Evolutionary conservation across 2,113 vertebrate species (phyloP).

Genomic region (Hydropotes inermis): DNA sequence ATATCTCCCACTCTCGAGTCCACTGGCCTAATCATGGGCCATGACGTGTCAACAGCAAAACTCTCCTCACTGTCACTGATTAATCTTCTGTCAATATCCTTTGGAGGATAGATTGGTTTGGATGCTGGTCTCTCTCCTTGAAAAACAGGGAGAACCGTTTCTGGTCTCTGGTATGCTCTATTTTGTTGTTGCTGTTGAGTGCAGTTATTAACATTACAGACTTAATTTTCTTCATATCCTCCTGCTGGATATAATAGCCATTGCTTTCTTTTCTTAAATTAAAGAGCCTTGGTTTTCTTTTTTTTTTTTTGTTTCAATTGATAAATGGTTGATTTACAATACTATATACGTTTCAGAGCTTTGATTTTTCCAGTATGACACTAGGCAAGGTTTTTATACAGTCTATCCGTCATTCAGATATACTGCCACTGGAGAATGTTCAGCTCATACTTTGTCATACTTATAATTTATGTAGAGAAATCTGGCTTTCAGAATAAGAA

Average conservation of each 20-base stretch:
- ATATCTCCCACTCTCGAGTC: neutral
- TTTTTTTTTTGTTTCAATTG: neutral
- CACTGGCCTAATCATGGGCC: neutral
- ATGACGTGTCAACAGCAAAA: neutral
- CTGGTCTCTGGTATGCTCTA: neutral
- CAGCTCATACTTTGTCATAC: neutral
- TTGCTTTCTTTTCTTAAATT: neutral
- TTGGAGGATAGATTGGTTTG: neutral
- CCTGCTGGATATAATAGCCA: neutral
- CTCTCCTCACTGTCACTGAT: neutral
- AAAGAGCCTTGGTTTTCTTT: constrained; percentile 37
- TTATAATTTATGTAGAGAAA: constrained; percentile 29
- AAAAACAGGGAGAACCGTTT: neutral
- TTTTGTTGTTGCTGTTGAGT: neutral
- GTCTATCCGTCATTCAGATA: neutral
- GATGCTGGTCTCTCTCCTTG: neutral
- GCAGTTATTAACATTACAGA: neutral
- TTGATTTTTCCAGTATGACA: constrained; percentile 7
- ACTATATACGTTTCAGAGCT: neutral
- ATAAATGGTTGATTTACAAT: neutral
- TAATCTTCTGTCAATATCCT: neutral
- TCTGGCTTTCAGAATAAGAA: neutral
- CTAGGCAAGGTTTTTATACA: neutral
- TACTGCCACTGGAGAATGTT: neutral
- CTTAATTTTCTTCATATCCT: neutral